These are phyloP conservation scores for Phrixothrix hirtus DNA, from an alignment of 2,888 invertebrate genomes.

Conservation along the genomic window DNA sequence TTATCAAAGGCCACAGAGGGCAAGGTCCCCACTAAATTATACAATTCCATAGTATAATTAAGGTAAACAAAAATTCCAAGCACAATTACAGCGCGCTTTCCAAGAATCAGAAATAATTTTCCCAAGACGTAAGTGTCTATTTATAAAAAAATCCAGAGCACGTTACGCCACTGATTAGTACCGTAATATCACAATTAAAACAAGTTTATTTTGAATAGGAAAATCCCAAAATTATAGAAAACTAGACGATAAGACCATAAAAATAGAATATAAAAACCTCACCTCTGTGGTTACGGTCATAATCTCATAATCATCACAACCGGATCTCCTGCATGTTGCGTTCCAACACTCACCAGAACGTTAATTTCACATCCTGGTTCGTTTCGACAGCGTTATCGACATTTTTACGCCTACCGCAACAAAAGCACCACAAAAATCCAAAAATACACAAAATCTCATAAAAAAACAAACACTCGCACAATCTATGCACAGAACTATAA, in stretches of 20 bases:
- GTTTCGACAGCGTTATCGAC: conserved; percentile 12
- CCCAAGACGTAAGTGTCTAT: background rate
- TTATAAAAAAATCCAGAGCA: background rate
- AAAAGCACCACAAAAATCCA: no score
- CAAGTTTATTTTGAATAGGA: no score
- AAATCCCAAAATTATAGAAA: no score
- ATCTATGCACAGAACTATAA: background rate
- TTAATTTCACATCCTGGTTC: conserved; percentile 32
- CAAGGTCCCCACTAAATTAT: no score
- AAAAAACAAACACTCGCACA: conserved; percentile 1
- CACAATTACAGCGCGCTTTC: background rate
- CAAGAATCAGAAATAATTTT: background rate
- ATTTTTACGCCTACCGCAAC: no score
- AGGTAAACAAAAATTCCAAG: no score
- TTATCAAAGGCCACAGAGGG: no score
- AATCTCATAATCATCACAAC: conserved; percentile 34
- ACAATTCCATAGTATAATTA: no score
- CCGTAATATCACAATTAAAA: conserved; percentile 1
- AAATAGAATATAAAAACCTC: conserved; percentile 28
- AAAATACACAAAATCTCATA: conserved; percentile 1
- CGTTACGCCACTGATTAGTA: background rate
- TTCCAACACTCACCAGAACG: conserved; percentile 32
- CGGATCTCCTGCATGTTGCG: conserved; percentile 30
- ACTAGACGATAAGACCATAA: background rate
- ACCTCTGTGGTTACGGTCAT: conserved; percentile 47